A percentile compares a stretch with the other conserved stretches of the same genome.
Conservation (phyloP, 2,888 invertebrate species). For the Lycaena phlaeas region DNA sequence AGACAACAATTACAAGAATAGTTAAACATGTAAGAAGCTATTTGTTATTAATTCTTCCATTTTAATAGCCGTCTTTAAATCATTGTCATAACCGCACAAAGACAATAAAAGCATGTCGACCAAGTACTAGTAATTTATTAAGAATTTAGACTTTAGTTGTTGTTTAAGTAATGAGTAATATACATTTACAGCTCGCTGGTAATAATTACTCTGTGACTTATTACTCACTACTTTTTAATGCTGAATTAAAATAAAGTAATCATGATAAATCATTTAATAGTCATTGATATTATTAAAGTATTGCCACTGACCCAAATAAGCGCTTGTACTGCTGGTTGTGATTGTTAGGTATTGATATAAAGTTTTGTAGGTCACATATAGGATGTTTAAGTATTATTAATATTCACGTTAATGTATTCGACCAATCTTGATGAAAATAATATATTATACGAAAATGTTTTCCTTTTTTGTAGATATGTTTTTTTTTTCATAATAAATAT, state of each 20-base stretch:
- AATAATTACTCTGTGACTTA: no score
- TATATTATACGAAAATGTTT: no score
- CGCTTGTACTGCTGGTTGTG: no score
- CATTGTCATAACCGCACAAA: neutral
- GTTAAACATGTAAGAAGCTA: no score
- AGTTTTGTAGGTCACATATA: slow-evolving; percentile 1
- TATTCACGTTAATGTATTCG: no score
- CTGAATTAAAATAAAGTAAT: neutral
- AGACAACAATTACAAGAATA: no score
- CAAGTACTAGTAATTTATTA: neutral
- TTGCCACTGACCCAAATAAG: slow-evolving; percentile 7
- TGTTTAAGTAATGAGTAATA: neutral
- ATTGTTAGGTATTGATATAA: neutral
- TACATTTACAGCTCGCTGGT: neutral
- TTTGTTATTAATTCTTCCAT: neutral
- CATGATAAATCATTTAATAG: neutral
- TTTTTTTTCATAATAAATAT: no score
- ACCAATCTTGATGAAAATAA: no score
- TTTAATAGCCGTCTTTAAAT: neutral
- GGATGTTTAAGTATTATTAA: no score
- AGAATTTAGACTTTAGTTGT: neutral
- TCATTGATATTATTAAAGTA: slow-evolving; percentile 2
- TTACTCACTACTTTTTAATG: neutral
- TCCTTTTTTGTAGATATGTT: no score
- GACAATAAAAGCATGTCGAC: neutral